Conservation (phyloP, 2,113 vertebrate genomes). For the Peromyscus maniculatus region DNA sequence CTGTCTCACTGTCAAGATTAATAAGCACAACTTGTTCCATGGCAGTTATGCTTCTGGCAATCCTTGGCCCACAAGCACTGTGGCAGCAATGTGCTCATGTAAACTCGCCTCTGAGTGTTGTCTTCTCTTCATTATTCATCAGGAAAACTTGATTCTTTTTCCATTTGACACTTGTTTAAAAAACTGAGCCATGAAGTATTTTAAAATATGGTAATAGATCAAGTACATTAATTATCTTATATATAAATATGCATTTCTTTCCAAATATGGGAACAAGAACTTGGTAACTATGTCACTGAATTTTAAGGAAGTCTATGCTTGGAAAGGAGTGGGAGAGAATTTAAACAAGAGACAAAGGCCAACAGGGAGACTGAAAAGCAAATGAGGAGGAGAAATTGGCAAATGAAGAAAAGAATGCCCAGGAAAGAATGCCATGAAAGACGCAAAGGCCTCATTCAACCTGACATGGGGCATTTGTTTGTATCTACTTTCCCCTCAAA, state of each 20-base stretch:
- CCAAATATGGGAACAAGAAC: neutral
- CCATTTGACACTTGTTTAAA: neutral
- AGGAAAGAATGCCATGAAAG: neutral
- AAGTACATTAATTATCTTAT: neutral
- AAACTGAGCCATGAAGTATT: neutral
- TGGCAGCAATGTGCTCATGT: no score
- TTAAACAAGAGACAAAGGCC: neutral
- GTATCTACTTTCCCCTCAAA: neutral
- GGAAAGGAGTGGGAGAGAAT: neutral
- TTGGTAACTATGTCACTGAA: neutral
- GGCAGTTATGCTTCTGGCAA: fast-evolving
- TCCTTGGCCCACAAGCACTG: fast-evolving
- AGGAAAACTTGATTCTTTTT: neutral
- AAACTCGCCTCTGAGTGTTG: neutral
- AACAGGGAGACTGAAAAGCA: neutral
- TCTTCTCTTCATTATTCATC: neutral
- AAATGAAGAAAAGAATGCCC: neutral
- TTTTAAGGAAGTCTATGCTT: neutral
- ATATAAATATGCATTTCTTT: neutral
- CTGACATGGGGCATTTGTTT: neutral
- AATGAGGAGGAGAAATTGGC: neutral
- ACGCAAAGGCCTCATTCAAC: neutral
- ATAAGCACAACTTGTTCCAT: neutral
- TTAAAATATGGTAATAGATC: neutral
- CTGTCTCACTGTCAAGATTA: neutral